phyloP scores from a whole-genome alignment of 1,140 invertebrate genomes.

The Eriocheir sinensis region DNA sequence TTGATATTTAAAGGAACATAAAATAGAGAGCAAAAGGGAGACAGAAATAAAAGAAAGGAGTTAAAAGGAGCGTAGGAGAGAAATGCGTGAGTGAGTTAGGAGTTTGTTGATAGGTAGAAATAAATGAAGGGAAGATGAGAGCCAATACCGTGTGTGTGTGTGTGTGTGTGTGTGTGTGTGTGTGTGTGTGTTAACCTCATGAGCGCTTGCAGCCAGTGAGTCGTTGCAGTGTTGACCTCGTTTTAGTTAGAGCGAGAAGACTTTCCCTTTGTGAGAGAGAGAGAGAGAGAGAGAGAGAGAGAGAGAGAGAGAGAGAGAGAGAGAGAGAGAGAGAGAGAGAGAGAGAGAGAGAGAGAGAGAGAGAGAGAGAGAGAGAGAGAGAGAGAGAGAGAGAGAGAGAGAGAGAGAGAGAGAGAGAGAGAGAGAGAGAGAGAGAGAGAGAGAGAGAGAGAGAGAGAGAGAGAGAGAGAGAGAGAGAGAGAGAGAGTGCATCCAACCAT shows the following conservation, averaged over 20 bases:
- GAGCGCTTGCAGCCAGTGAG: background rate
- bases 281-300: slow-evolving; percentile 7
- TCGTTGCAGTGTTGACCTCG: background rate
- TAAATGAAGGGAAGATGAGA: too few relatives aligned
- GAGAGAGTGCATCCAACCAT: background rate
- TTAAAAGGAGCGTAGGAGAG: background rate
- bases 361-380: background rate
- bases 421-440: slow-evolving; percentile 30
- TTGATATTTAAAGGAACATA: background rate
- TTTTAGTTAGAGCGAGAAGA: background rate
- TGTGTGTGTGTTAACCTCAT: background rate
- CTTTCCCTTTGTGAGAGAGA: background rate
- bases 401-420: background rate
- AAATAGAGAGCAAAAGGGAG: slow-evolving; percentile 23
- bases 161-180: slow-evolving; percentile 4
- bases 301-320: slow-evolving; percentile 25
- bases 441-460: slow-evolving; percentile 8
- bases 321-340: background rate
- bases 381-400: background rate
- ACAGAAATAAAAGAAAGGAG: slow-evolving; percentile 7
- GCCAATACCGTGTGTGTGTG: too few relatives aligned
- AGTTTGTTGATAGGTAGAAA: too few relatives aligned
- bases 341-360: slow-evolving; percentile 27
- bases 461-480: slow-evolving; percentile 45
- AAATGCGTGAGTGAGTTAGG: too few relatives aligned